Conservation (phyloP, 2,113 vertebrate species). For the Egretta garzetta region DNA sequence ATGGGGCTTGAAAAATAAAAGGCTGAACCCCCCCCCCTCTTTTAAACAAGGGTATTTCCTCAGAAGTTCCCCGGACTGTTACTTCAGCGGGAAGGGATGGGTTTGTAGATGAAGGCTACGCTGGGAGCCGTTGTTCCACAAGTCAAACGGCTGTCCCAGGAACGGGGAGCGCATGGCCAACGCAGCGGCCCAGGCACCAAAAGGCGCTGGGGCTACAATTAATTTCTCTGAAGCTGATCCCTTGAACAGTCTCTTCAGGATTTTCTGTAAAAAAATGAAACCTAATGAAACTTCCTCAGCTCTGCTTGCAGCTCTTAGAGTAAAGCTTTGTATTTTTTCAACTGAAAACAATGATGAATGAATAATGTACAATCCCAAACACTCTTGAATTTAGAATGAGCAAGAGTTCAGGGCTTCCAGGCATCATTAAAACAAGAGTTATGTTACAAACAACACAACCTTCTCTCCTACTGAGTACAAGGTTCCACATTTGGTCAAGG, state of each 20-base stretch:
- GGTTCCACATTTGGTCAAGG: not conserved
- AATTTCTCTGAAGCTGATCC: not conserved
- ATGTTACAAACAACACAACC: not conserved
- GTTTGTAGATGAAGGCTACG: not conserved
- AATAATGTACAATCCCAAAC: not conserved
- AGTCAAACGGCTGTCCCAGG: accelerated
- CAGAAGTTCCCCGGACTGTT: not conserved
- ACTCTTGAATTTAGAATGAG: not conserved
- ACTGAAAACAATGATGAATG: not conserved
- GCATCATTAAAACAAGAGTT: not conserved
- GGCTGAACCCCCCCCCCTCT: accelerated
- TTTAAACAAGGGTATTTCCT: not conserved
- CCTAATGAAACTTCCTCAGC: not conserved
- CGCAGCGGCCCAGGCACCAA: not conserved
- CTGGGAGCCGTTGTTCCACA: not conserved
- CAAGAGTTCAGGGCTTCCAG: not conserved
- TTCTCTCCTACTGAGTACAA: not conserved
- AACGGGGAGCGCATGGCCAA: accelerated
- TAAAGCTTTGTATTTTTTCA: not conserved
- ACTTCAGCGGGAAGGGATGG: not conserved
- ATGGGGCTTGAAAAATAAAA: not conserved
- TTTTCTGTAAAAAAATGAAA: not conserved
- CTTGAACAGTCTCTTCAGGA: not conserved
- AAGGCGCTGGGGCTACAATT: accelerated
- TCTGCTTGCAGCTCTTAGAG: not conserved